Evolutionary conservation across 2,113 vertebrate species (phyloP).

Genomic region (Oncorhynchus nerka): DNA sequence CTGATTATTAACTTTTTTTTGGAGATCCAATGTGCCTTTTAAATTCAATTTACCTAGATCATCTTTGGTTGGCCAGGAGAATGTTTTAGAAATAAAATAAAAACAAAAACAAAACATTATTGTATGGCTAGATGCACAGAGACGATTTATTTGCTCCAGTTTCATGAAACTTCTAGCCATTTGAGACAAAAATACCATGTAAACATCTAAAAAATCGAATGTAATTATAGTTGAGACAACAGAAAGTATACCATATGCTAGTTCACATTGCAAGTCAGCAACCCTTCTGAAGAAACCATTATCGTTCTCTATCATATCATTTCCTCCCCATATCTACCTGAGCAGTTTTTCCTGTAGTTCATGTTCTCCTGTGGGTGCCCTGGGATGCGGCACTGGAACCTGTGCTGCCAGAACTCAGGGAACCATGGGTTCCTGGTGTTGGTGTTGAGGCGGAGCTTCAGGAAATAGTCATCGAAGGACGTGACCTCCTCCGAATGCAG

Average conservation of each 20-base stretch:
- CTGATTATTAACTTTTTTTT: conserved; percentile 25
- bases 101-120: conserved; percentile 59
- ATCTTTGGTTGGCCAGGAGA: conserved; percentile 68
- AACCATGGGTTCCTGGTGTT: conserved; percentile 97
- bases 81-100: conserved; percentile 64
- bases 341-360: conserved; percentile 89
- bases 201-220: not conserved
- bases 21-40: conserved; percentile 38
- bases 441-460: conserved; percentile 86
- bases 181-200: not conserved
- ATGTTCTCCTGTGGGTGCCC: conserved; percentile 88
- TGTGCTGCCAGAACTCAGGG: conserved; percentile 96
- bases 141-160: conserved; percentile 30
- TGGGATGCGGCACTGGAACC: conserved; percentile 92
- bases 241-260: not conserved
- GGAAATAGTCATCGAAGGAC: conserved; percentile 91
- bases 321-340: conserved; percentile 75
- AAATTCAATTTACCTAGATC: conserved; percentile 75
- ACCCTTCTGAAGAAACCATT: conserved; percentile 23
- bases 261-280: not conserved
- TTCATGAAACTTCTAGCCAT: conserved; percentile 42
- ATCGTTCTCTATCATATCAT: not conserved
- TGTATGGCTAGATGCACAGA: conserved; percentile 31
- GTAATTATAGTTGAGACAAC: not conserved
- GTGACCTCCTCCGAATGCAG: conserved; percentile 91